A percentile compares a stretch with the other conserved stretches of the same genome.
Evolutionary conservation across 2,888 invertebrate species (phyloP).

Genomic region (Sarcophaga caerulescens): DNA sequence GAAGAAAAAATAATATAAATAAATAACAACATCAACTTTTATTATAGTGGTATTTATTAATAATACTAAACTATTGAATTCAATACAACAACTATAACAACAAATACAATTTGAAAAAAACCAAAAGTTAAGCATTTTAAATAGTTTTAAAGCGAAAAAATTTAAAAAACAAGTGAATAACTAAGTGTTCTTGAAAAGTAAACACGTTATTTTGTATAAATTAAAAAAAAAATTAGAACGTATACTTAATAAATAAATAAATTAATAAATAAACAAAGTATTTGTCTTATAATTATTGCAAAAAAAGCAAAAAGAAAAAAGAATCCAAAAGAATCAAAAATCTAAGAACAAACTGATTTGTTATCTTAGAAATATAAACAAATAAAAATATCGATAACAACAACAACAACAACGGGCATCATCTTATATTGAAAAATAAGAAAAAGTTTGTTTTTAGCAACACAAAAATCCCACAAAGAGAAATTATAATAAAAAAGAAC

Average conservation of each 20-base stretch:
- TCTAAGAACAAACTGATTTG: neutral
- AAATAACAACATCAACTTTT: neutral
- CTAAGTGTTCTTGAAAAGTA: slow-evolving; percentile 4
- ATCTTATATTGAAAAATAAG: neutral
- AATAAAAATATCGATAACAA: slow-evolving; percentile 1
- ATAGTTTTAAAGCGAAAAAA: neutral
- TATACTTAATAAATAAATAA: slow-evolving; percentile 8
- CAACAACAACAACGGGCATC: neutral
- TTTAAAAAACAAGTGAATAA: neutral
- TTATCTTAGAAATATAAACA: slow-evolving; percentile 17
- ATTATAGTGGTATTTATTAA: slow-evolving; percentile 24
- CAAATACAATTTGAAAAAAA: slow-evolving; percentile 4
- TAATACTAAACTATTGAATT: slow-evolving; percentile 5
- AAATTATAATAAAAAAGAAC: neutral
- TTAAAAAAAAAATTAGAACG: too few relatives aligned
- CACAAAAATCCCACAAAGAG: neutral
- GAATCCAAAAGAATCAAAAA: slow-evolving; percentile 1
- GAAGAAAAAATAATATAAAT: neutral
- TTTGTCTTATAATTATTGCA: neutral
- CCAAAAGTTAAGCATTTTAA: neutral
- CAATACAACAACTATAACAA: neutral
- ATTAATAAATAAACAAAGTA: neutral
- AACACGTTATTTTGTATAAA: slow-evolving; percentile 7
- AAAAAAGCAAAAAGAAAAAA: slow-evolving; percentile 9
- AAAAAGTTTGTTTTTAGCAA: neutral